Evolutionary conservation across 1,140 invertebrate species (phyloP).

Genomic region (Sarcophaga peregrina): DNA sequence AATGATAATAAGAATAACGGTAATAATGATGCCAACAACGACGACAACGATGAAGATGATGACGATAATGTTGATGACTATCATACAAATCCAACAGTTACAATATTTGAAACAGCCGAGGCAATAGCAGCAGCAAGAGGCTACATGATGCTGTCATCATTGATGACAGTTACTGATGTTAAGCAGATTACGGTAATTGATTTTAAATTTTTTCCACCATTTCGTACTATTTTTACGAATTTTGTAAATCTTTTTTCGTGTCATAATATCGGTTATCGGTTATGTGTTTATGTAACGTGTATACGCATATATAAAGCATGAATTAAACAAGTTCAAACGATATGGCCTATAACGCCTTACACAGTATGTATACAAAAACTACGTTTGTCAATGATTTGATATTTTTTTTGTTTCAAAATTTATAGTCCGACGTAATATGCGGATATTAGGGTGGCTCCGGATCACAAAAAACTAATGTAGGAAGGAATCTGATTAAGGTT

Average conservation of each 20-base stretch:
- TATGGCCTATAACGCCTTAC: too few relatives aligned
- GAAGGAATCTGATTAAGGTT: too few relatives aligned
- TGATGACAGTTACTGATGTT: conserved; percentile 61
- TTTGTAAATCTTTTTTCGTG: conserved; percentile 8
- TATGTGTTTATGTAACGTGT: too few relatives aligned
- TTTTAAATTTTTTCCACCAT: conserved; percentile 42
- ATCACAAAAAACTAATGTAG: too few relatives aligned
- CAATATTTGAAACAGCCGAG: conserved; percentile 44
- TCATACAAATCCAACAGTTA: conserved; percentile 45
- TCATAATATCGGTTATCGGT: neutral
- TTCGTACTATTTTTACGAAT: too few relatives aligned
- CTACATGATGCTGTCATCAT: conserved; percentile 39
- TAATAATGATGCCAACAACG: neutral
- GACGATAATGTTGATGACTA: conserved; percentile 11
- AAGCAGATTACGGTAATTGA: conserved; percentile 66
- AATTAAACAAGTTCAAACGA: too few relatives aligned
- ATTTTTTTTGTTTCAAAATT: too few relatives aligned
- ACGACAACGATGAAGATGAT: neutral
- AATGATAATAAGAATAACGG: neutral
- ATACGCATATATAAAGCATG: too few relatives aligned
- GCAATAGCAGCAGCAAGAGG: conserved; percentile 53
- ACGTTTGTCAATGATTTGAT: too few relatives aligned
- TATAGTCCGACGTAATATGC: too few relatives aligned
- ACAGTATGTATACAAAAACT: too few relatives aligned
- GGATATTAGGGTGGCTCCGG: too few relatives aligned